phyloP scores from a whole-genome alignment of 2,888 invertebrate genomes.

The Griposia aprilina region DNA sequence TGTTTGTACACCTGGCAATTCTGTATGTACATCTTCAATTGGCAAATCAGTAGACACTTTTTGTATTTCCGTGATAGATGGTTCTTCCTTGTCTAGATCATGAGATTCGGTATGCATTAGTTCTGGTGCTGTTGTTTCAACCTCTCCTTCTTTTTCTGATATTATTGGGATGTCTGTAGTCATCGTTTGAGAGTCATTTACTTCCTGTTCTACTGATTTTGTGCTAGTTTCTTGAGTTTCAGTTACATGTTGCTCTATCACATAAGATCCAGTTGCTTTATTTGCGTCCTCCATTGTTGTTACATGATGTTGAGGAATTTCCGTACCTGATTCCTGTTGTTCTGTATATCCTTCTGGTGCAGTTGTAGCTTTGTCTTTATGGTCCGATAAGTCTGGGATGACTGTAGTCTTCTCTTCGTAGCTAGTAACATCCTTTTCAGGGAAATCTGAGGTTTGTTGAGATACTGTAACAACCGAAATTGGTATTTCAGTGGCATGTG shows the following conservation, averaged over 20 bases:
- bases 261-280: slow-evolving; percentile 25
- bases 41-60: slow-evolving; percentile 49
- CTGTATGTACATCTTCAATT: slow-evolving; percentile 48
- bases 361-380: slow-evolving; percentile 38
- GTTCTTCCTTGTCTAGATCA: slow-evolving; percentile 13
- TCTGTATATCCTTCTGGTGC: slow-evolving; percentile 30
- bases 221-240: slow-evolving; percentile 39
- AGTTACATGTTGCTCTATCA: slow-evolving; percentile 22
- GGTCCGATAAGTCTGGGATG: slow-evolving; percentile 28
- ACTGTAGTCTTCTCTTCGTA: slow-evolving; percentile 48
- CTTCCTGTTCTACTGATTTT: slow-evolving; percentile 37
- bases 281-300: slow-evolving; percentile 23
- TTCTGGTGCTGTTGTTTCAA: slow-evolving; percentile 29
- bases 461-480: slow-evolving; percentile 36
- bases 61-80: slow-evolving; percentile 36
- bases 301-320: slow-evolving; percentile 32
- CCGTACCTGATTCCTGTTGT: slow-evolving; percentile 34
- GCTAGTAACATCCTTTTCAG: slow-evolving; percentile 33
- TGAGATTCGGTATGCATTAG: slow-evolving; percentile 26
- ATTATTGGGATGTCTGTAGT: slow-evolving; percentile 33
- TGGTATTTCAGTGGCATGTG: slow-evolving; percentile 42
- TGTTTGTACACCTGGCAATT: slow-evolving; percentile 32
- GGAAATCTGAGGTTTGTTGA: slow-evolving; percentile 17
- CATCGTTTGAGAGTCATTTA: slow-evolving; percentile 21
- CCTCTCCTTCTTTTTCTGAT: slow-evolving; percentile 36